phyloP scores from a whole-genome alignment of 2,888 invertebrate genomes.

The Caenorhabditis wallacei region DNA sequence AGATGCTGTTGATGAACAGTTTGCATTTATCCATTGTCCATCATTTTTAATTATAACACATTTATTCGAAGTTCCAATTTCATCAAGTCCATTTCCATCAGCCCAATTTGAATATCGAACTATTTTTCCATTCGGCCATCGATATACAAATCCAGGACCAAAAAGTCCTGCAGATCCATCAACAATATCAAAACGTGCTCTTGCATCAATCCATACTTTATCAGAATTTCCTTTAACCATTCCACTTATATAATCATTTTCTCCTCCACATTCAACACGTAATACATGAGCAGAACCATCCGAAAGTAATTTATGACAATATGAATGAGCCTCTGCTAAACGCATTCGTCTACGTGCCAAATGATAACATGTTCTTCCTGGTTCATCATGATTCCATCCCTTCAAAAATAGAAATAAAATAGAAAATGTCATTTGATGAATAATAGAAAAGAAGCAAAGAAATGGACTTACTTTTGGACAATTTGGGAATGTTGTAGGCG shows the following conservation, averaged over 20 bases:
- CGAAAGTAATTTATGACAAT: constrained; percentile 60
- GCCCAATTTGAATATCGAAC: constrained; percentile 75
- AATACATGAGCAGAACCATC: constrained; percentile 70
- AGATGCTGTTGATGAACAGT: constrained; percentile 62
- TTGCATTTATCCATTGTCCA: constrained; percentile 73
- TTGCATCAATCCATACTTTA: constrained; percentile 74
- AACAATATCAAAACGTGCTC: constrained; percentile 76
- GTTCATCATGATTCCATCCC: constrained; percentile 69
- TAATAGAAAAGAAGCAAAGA: constrained; percentile 13
- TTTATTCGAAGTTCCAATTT: constrained; percentile 56
- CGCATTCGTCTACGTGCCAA: constrained; percentile 69
- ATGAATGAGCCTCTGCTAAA: constrained; percentile 69
- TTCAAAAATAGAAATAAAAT: constrained; percentile 30
- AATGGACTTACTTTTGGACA: constrained; percentile 54
- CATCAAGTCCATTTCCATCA: constrained; percentile 62
- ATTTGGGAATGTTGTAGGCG: constrained; percentile 51
- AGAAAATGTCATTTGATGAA: constrained; percentile 18
- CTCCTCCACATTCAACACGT: constrained; percentile 71
- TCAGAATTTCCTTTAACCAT: constrained; percentile 23
- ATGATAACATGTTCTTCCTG: constrained; percentile 71
- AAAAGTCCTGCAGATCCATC: constrained; percentile 75
- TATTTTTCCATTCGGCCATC: constrained; percentile 77
- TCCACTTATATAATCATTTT: constrained; percentile 73
- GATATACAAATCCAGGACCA: constrained; percentile 76
- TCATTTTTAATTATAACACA: constrained; percentile 69